Evolutionary conservation across 2,797 vertebrate genomes (phyloP).

Genomic region (Alfaro cultratus): DNA sequence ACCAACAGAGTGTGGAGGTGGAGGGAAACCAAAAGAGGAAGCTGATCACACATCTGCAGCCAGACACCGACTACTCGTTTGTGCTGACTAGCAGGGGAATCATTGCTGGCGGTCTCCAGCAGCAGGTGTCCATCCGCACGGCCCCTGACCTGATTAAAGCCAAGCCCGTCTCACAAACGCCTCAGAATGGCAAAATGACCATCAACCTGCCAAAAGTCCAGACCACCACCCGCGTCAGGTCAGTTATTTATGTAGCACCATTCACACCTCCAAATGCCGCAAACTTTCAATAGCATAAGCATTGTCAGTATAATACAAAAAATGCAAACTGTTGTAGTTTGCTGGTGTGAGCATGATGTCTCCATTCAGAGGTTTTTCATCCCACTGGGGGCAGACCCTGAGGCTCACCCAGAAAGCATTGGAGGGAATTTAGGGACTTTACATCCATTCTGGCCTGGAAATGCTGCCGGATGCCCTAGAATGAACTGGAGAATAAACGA

Average conservation of each 20-base stretch:
- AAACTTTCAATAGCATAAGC: background rate
- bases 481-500: background rate
- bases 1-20: constrained; percentile 97
- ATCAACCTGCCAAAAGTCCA: constrained; percentile 89
- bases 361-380: constrained; percentile 2
- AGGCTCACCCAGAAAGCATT: background rate
- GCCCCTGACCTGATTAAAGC: constrained; percentile 92
- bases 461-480: background rate
- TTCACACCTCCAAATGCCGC: background rate
- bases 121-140: constrained; percentile 96
- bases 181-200: constrained; percentile 87
- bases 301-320: background rate
- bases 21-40: constrained; percentile 92
- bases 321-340: background rate
- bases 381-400: background rate
- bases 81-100: constrained; percentile 94
- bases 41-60: constrained; percentile 92
- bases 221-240: constrained; percentile 88
- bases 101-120: constrained; percentile 96
- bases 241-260: constrained; percentile 41
- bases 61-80: constrained; percentile 97
- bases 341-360: background rate
- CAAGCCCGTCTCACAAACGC: constrained; percentile 88
- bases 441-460: background rate
- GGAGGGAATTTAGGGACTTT: background rate